Evolutionary conservation across 2,797 vertebrate species (phyloP).

Genomic region (Poecilia wingei): DNA sequence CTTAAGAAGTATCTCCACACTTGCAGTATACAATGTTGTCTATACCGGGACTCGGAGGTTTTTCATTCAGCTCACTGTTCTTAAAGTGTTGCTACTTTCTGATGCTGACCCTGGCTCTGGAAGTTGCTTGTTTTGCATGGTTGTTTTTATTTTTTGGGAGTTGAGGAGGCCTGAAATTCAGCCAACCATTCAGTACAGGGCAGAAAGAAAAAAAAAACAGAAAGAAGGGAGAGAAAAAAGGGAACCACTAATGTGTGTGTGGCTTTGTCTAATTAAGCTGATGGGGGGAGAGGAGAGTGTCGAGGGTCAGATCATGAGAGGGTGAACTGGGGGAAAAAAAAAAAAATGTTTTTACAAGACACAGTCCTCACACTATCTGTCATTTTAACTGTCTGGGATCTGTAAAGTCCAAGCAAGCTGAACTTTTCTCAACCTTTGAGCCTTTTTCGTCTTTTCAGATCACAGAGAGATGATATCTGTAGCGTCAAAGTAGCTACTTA

Average conservation of each 20-base stretch:
- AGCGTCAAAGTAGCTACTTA: constrained; percentile 38
- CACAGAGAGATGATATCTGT: constrained; percentile 18
- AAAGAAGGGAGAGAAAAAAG: constrained; percentile 17
- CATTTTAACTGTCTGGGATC: constrained; percentile 22
- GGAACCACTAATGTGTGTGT: constrained; percentile 69
- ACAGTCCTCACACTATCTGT: constrained; percentile 11
- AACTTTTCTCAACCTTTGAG: constrained; percentile 15
- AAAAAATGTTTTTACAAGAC: constrained; percentile 49
- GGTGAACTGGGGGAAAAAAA: constrained; percentile 39
- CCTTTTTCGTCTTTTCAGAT: constrained; percentile 14
- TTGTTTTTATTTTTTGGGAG: constrained; percentile 45
- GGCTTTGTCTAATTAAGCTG: constrained; percentile 77
- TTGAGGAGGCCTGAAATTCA: constrained; percentile 57
- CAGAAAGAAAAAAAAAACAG: constrained; percentile 21
- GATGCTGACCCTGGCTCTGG: constrained; percentile 45
- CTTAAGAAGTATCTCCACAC: not conserved
- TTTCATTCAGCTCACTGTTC: constrained; percentile 16
- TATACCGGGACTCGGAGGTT: constrained; percentile 24
- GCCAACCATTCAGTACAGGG: constrained; percentile 72
- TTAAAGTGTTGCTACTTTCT: constrained; percentile 45
- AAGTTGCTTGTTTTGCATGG: constrained; percentile 69
- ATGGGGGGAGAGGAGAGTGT: constrained; percentile 54
- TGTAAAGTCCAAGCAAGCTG: not conserved
- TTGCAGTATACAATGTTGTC: constrained; percentile 27
- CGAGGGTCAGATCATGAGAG: constrained; percentile 59